Percentiles rank a stretch among this genome's conserved stretches.
phyloP scores from a whole-genome alignment of 2,888 invertebrate genomes.

The Lumbricus terrestris region DNA sequence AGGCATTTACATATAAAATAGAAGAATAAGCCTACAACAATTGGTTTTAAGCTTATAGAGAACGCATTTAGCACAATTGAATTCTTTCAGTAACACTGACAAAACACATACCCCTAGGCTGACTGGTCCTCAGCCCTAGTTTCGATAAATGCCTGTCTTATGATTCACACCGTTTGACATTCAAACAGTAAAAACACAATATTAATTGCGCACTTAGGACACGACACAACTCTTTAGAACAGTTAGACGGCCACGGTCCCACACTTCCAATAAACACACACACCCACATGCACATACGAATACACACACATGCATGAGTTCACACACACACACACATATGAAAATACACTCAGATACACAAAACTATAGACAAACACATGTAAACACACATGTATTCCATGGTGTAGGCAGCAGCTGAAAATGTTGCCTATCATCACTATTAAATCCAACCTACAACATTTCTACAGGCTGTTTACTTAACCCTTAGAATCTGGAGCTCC shows the following conservation, averaged over 20 bases:
- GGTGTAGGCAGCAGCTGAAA: neutral
- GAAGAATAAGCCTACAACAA: too few relatives aligned
- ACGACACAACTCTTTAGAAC: neutral
- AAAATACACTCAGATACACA: too few relatives aligned
- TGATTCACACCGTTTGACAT: neutral
- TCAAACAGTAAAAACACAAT: neutral
- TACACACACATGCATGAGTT: too few relatives aligned
- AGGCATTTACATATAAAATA: too few relatives aligned
- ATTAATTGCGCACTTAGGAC: neutral
- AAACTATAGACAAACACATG: neutral
- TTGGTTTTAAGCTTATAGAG: too few relatives aligned
- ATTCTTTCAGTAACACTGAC: neutral
- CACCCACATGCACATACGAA: too few relatives aligned
- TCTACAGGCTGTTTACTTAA: neutral
- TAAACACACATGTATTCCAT: neutral
- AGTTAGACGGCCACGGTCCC: neutral
- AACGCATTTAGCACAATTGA: too few relatives aligned
- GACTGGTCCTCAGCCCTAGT: neutral
- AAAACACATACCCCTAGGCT: neutral
- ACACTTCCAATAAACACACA: neutral
- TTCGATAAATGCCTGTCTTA: neutral
- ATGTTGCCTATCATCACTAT: neutral
- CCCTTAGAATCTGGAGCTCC: too few relatives aligned
- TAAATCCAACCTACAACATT: neutral
- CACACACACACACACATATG: too few relatives aligned